Base-by-base conservation (phyloP, 1,140 invertebrate genomes). In the Drosophila paulistorum region DNA sequence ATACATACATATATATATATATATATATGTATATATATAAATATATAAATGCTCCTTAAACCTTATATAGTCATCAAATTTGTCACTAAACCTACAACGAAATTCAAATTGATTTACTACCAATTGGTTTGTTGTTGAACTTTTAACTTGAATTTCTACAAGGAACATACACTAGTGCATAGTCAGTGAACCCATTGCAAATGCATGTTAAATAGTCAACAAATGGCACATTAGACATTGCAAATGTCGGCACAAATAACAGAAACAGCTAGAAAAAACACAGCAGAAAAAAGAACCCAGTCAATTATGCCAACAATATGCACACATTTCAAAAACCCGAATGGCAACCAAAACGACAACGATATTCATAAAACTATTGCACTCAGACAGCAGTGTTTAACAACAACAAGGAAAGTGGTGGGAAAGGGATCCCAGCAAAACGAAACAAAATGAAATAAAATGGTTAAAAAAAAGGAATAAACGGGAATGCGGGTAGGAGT, bases 301-400 rank as follows among this genome's bases (percentile, higher is more conserved):
- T 85, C 81, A 85, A 85, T 85, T 85, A 85, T 81, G 81, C 81
- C 81, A 78, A 85, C 81, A 85, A 85, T 85, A 85, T 85, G 81
- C 81, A 81, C 77, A 85, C 77, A 85, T 85, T 85, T 71, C 81
- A 75, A 77, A 69, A 48, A 65, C 30, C 37, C 48, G 42, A 73
- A 35, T 10, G 30, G 41, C 48, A 65, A 61, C 57, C 57, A 41
- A 26, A 62, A 42, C 65, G 66, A 60, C 51, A 61, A 59, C 30
- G 74, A 85, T 78, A 80, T 84, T 77, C 81, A 85, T 85, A 85
- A 80, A 85, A 77, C 77, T 80, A 83, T 74, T 60, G 81, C 81
- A 64, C 17, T 51, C 55, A 68, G 76, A 54, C 42, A 57, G 64
- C 42, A 60, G 60, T 54, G 37, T 68, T 76, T 69, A 74, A 74